Conservation (phyloP, 2,113 vertebrate species). For the Macaca mulatta region DNA sequence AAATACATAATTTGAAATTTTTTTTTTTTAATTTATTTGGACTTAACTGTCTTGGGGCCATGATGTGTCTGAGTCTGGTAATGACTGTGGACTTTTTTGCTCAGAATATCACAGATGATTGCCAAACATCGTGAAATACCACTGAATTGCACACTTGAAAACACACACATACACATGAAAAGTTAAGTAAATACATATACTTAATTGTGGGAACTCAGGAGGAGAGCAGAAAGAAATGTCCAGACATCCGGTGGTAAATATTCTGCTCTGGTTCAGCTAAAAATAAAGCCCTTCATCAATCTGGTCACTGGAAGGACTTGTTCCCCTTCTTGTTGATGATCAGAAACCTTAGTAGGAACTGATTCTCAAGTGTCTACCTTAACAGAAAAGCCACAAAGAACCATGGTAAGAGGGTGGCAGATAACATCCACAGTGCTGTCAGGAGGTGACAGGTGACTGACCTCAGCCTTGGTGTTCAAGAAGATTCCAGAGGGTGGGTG, state of each 20-base stretch:
- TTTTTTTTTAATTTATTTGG: too few species aligned
- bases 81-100: too few species aligned
- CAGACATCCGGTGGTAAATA: neutral
- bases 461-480: neutral
- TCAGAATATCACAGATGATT: too few species aligned
- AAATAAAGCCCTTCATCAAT: too few species aligned
- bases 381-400: neutral
- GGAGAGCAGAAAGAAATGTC: neutral
- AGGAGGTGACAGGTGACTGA: neutral
- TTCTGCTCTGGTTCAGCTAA: too few species aligned
- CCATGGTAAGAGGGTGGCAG: neutral
- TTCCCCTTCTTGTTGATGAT: neutral
- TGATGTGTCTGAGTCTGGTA: too few species aligned
- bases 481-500: neutral
- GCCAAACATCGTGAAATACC: too few species aligned
- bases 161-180: too few species aligned
- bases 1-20: too few species aligned
- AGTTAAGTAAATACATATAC: neutral
- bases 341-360: neutral
- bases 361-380: neutral
- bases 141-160: too few species aligned
- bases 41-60: too few species aligned
- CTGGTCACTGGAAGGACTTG: neutral
- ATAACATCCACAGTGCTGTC: neutral
- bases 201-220: too few species aligned